Conservation (phyloP, 2,797 vertebrate species). For the Aratinga solstitialis region DNA sequence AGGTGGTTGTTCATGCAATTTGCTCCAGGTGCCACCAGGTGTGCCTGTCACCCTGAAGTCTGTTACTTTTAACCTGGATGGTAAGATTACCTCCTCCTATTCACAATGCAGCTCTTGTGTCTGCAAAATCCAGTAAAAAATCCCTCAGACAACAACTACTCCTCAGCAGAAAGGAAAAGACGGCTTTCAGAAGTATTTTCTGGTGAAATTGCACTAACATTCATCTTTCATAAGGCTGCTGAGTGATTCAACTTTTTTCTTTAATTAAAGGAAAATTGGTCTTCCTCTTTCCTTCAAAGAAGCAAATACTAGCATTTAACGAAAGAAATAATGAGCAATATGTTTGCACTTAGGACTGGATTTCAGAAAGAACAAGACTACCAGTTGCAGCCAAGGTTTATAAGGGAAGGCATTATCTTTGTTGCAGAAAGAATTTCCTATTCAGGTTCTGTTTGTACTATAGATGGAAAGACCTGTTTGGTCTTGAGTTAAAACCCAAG, state of each 20-base stretch:
- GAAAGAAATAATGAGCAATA: constrained; percentile 18
- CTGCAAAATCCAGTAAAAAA: neutral
- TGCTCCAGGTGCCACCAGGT: neutral
- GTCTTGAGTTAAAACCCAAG: neutral
- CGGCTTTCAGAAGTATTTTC: constrained; percentile 11
- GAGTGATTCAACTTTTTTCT: constrained; percentile 8
- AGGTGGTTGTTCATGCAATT: neutral
- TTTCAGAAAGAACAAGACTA: neutral
- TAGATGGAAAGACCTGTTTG: neutral
- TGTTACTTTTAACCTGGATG: neutral
- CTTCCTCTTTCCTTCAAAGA: neutral
- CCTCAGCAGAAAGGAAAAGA: neutral
- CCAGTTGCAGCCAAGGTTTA: neutral
- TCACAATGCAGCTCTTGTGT: neutral
- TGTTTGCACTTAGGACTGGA: neutral
- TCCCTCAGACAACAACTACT: neutral
- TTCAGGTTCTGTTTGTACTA: neutral
- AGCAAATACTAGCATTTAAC: neutral
- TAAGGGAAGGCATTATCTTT: neutral
- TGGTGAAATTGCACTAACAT: neutral
- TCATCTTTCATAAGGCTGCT: neutral
- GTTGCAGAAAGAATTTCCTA: neutral
- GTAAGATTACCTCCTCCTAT: neutral
- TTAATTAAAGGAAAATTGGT: constrained; percentile 13
- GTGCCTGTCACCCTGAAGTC: neutral